Percentiles rank a stretch among this genome's conserved stretches.
Evolutionary conservation across 1,140 invertebrate species (phyloP).

Genomic region (Mercenaria mercenaria): DNA sequence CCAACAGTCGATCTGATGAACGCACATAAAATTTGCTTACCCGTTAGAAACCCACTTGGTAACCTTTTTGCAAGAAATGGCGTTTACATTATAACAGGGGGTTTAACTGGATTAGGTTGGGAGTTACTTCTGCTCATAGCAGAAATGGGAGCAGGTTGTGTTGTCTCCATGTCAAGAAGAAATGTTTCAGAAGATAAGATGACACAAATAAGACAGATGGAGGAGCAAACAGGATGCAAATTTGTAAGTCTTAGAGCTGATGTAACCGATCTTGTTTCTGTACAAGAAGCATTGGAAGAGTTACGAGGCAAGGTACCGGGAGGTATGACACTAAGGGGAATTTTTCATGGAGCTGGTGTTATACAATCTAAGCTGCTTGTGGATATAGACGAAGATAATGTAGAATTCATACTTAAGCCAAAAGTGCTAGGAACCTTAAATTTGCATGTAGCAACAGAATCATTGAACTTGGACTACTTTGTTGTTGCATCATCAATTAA

Average conservation of each 20-base stretch:
- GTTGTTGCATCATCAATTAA: constrained; percentile 65
- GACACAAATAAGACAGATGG: constrained; percentile 62
- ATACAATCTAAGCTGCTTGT: constrained; percentile 18
- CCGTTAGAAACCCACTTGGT: background rate
- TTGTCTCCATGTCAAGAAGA: constrained; percentile 73
- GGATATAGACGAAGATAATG: constrained; percentile 11
- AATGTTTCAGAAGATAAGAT: constrained; percentile 39
- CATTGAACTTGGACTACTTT: constrained; percentile 59
- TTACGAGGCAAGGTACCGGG: background rate
- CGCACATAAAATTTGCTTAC: background rate
- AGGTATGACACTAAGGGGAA: constrained; percentile 1
- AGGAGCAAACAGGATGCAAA: constrained; percentile 46
- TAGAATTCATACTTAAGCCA: constrained; percentile 52
- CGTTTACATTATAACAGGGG: constrained; percentile 78
- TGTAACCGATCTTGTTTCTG: constrained; percentile 37
- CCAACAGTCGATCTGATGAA: background rate
- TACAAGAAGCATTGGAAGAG: constrained; percentile 7
- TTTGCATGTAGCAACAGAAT: constrained; percentile 46
- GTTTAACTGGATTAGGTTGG: constrained; percentile 80
- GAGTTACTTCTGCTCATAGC: constrained; percentile 73
- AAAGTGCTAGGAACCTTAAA: constrained; percentile 59
- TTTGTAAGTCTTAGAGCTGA: constrained; percentile 66
- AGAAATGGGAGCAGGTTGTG: constrained; percentile 71
- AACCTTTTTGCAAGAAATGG: constrained; percentile 63
- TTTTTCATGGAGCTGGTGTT: constrained; percentile 67